Evolutionary conservation across 1,140 invertebrate genomes (phyloP), one percentile per base, ranked within the genome.

Genomic region (Sycobia sp.): DNA sequence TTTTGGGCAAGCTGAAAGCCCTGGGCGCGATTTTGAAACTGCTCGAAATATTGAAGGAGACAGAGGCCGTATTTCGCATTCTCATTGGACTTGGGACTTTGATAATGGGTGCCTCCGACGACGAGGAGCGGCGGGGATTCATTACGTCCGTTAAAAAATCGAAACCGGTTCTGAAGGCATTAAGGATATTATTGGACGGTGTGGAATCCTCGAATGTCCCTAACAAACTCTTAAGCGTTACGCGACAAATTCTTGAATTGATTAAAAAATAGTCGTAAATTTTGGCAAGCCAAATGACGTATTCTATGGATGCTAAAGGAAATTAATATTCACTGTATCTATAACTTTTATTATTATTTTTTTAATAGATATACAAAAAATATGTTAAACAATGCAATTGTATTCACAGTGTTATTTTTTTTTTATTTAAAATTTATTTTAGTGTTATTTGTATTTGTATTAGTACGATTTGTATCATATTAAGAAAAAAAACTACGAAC

Each of bases 41-140:
- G 20, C 70, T 90, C 25, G 50, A 54, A 38, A 16, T 23, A 11
- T 13, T 54, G 25, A 53, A 47, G 23, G 59, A 62, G 8, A 50
- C 59, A 7, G 59, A 62, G n/a, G 59, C 59, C 18, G 8, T 46
- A 10, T 62, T 62, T 32, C 27, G 59, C 8, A 22, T 82, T 41
- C 84, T 91, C 20, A 87, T 91, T 43, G 86, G 85, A 32, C 71
- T 92, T 53, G 91, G 91, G 60, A 91, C 89, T 1, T 74, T 91
- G 20, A 74, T 90, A 13, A 4, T 58, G 8, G 43, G 20, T 34
- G 43, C 55, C 9, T 46, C 55, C 3, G 29, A 41, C 23, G 41
- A 38, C 7, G n/a, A 20, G n/a, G 55, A 57, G 14, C 41, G 29
- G 8, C 27, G 22, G 1, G 27, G 11, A 23, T 46, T 57, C 16